These are phyloP conservation scores for Acridotheres tristis DNA, from an alignment of 2,797 vertebrate species.

Conservation along the genomic window DNA sequence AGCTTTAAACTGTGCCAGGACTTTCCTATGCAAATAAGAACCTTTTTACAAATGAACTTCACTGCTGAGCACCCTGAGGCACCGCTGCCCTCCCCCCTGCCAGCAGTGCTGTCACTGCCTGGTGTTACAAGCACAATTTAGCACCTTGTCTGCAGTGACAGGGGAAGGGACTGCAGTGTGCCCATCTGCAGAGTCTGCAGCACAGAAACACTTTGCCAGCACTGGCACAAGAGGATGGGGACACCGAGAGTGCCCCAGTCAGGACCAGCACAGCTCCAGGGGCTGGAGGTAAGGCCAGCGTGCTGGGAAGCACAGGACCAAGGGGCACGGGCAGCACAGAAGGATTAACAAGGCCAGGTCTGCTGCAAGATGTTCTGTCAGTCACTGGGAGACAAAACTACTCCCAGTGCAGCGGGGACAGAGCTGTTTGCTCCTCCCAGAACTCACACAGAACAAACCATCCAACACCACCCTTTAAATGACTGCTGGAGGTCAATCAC, in stretches of 20 bases:
- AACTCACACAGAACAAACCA: neutral
- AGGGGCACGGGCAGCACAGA: neutral
- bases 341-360: neutral
- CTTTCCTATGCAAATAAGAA: neutral
- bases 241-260: neutral
- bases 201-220: neutral
- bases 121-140: neutral
- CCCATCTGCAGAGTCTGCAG: neutral
- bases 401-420: neutral
- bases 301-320: neutral
- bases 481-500: neutral
- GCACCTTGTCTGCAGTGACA: neutral
- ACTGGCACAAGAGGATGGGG: neutral
- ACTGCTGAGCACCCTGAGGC: neutral
- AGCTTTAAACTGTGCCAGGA: neutral
- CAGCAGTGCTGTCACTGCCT: neutral
- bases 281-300: accelerated
- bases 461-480: neutral
- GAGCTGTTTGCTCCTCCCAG: neutral
- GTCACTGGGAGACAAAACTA: neutral
- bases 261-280: neutral
- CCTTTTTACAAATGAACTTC: neutral
- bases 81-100: neutral
- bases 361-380: neutral
- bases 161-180: neutral